A percentile compares a stretch with the other conserved stretches of the same genome.
Evolutionary conservation across 2,888 invertebrate genomes (phyloP).

Genomic region (Eristalis intricaria): DNA sequence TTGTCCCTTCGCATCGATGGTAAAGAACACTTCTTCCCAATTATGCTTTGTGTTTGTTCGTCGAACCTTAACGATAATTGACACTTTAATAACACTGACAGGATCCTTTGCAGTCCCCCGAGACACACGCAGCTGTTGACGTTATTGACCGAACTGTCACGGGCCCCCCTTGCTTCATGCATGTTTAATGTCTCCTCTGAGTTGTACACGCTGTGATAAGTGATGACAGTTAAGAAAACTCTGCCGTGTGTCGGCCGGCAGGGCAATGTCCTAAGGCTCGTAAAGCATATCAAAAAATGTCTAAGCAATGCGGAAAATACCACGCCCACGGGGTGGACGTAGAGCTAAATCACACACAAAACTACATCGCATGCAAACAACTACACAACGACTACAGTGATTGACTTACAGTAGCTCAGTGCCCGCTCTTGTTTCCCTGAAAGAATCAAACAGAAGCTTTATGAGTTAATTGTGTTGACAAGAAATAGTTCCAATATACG

Average conservation of each 20-base stretch:
- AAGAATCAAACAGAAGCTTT: conserved; percentile 56
- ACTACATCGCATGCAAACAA: neutral
- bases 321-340: neutral
- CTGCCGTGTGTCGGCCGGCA: neutral
- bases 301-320: neutral
- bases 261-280: no score
- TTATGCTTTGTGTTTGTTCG: neutral
- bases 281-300: no score
- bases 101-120: neutral
- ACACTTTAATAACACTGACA: neutral
- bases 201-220: neutral
- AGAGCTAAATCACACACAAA: neutral
- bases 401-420: conserved; percentile 70
- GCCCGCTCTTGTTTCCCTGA: conserved; percentile 70
- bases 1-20: neutral
- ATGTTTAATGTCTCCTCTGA: neutral
- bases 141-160: neutral
- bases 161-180: neutral
- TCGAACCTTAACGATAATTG: neutral
- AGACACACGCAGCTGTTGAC: neutral
- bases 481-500: neutral
- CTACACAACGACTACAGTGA: conserved; percentile 1
- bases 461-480: conserved; percentile 11
- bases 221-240: neutral
- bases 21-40: neutral